Evolutionary conservation across 1,140 invertebrate genomes (phyloP).

Genomic region (Helicoverpa armigera): DNA sequence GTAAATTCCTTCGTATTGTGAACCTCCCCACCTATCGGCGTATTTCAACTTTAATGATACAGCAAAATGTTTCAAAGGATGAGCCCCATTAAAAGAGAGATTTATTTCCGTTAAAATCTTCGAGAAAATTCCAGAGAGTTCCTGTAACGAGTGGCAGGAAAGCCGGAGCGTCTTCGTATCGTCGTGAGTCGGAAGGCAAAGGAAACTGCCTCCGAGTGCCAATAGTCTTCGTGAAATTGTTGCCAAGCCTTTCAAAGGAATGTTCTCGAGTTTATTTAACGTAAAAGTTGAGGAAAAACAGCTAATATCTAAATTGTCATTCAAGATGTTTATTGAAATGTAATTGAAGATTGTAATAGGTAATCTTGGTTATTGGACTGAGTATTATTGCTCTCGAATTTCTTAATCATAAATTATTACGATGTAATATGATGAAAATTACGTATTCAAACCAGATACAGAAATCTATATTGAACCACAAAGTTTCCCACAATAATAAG

Average conservation of each 20-base stretch:
- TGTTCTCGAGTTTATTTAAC: background rate
- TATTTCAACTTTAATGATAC: slow-evolving; percentile 39
- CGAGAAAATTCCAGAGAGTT: slow-evolving; percentile 5
- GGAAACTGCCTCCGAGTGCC: background rate
- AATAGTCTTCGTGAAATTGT: slow-evolving; percentile 29
- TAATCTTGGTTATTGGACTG: background rate
- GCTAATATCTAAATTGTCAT: background rate
- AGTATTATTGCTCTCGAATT: background rate
- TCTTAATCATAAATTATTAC: background rate
- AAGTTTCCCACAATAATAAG: no score
- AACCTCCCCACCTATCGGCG: slow-evolving; percentile 9
- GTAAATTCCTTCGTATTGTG: slow-evolving; percentile 4
- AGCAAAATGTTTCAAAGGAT: slow-evolving; percentile 36
- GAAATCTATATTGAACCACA: no score
- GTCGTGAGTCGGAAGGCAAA: slow-evolving; percentile 35
- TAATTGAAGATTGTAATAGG: background rate
- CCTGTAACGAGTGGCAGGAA: slow-evolving; percentile 36
- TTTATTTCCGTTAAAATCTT: slow-evolving; percentile 37
- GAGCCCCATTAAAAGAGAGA: slow-evolving; percentile 32
- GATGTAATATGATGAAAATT: no score
- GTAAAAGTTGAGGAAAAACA: background rate
- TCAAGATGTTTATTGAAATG: background rate
- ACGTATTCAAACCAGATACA: no score
- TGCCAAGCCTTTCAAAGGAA: slow-evolving; percentile 10
- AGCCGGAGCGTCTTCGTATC: slow-evolving; percentile 18